Evolutionary conservation across 2,113 vertebrate species (phyloP).

Genomic region (Sarotherodon lohbergeri): DNA sequence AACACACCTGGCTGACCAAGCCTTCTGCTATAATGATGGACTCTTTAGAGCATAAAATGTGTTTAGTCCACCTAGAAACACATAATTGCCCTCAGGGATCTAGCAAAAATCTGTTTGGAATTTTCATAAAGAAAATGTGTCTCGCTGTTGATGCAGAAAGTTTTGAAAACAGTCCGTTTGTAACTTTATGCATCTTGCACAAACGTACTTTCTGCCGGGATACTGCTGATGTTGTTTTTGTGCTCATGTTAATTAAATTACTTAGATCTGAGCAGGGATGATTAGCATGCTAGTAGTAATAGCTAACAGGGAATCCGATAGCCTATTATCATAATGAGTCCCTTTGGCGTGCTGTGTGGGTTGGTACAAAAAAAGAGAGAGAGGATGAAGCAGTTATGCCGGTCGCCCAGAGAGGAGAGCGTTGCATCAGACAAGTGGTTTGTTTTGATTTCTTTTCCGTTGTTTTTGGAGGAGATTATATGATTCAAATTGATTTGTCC

Average conservation of each 20-base stretch:
- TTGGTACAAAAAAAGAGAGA: not conserved
- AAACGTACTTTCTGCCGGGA: not conserved
- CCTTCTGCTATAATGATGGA: not conserved
- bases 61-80: not conserved
- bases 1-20: not conserved
- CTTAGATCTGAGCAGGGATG: conserved; percentile 42
- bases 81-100: not conserved
- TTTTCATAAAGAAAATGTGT: not conserved
- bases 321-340: conserved; percentile 62
- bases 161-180: not conserved
- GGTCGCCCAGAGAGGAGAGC: not conserved
- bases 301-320: conserved; percentile 57
- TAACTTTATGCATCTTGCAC: not conserved
- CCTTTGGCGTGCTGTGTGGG: conserved; percentile 27
- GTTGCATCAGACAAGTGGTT: conserved; percentile 19
- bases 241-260: conserved; percentile 59
- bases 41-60: not conserved
- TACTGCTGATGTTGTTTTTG: conserved; percentile 47
- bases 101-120: not conserved
- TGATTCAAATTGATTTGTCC: conserved; percentile 34
- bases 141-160: not conserved
- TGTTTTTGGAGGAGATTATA: not conserved
- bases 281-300: conserved; percentile 62
- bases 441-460: not conserved
- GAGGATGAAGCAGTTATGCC: not conserved